phyloP scores from a whole-genome alignment of 2,113 vertebrate genomes.

The Salvelinus fontinalis region DNA sequence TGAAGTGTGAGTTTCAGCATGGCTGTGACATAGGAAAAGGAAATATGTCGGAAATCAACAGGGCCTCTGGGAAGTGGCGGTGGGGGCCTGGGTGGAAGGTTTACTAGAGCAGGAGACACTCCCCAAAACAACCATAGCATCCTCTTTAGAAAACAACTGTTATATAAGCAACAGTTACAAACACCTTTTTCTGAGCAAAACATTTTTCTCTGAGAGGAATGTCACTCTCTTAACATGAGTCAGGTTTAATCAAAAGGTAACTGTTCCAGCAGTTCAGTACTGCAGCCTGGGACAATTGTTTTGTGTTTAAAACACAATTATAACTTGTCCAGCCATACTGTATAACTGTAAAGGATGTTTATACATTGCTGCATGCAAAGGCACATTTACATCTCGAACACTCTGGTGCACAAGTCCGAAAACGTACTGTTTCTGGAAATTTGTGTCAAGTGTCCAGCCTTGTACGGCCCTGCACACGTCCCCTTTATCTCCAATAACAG shows the following conservation, averaged over 20 bases:
- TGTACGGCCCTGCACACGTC: no score
- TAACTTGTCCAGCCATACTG: no score
- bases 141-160: neutral
- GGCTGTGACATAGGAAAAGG: conserved; percentile 57
- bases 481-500: no score
- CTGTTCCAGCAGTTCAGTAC: no score
- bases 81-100: neutral
- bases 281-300: no score
- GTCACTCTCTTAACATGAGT: neutral
- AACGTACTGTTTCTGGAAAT: no score
- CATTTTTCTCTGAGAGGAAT: neutral
- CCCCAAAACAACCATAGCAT: neutral
- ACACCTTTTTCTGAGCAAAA: neutral
- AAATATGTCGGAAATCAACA: conserved; percentile 54
- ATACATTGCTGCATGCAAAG: no score
- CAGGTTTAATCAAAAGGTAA: neutral
- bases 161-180: neutral
- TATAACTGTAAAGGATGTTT: no score
- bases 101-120: neutral
- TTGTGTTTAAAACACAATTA: no score
- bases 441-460: no score
- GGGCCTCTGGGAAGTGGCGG: conserved; percentile 11
- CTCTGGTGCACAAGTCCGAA: no score
- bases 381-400: no score
- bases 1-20: conserved; percentile 53